Evolutionary conservation across 37 sponge, comb jelly and placozoan species (phyloP), one percentile per base, ranked within the genome.

Genomic region (Spongilla lacustris): DNA sequence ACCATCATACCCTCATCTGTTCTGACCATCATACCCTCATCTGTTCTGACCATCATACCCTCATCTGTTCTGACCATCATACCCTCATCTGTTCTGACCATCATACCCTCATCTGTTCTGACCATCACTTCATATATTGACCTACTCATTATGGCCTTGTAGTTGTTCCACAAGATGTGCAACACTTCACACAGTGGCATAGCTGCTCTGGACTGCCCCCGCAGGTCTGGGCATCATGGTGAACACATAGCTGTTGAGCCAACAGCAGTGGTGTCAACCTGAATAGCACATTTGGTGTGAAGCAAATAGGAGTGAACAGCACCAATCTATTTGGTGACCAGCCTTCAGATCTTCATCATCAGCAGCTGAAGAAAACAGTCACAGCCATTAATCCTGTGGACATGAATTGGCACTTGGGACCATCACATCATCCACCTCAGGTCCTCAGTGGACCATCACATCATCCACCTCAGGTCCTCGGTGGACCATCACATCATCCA

Each of bases 161-260:
- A 78, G 79, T 50, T 78, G n/a, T 78, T 78, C 28, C 32, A 25
- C 12, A 49, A 49, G 49, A 78, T 78, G 79, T 78, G 79, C 58
- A 33, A 78, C 58, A 58, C 19, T 58, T 58, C 58, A 58, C 58
- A 58, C 58, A 58, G 58, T 58, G 58, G 58, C 58, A 58, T 58
- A 17, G 58, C 58, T 58, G 58, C 58, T 58, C 58, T 58, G 12
- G 19, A 58, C 58, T 58, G 58, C 58, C 19, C 12, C 58, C 58
- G 12, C 12, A 58, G 58, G 19, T 58, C 58, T 17, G 58, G 58
- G 19, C 58, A 58, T 17, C 58, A 58, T 6, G 12, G 58, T 58
- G 58, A 58, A 6, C 58, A 58, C 58, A 58, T 58, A 46, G 46
- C 46, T 46, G 46, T 46, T 46, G 46, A 46, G 46, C 46, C 46